Conservation (phyloP, 2,113 vertebrate species). For the Calidris pygmaea region DNA sequence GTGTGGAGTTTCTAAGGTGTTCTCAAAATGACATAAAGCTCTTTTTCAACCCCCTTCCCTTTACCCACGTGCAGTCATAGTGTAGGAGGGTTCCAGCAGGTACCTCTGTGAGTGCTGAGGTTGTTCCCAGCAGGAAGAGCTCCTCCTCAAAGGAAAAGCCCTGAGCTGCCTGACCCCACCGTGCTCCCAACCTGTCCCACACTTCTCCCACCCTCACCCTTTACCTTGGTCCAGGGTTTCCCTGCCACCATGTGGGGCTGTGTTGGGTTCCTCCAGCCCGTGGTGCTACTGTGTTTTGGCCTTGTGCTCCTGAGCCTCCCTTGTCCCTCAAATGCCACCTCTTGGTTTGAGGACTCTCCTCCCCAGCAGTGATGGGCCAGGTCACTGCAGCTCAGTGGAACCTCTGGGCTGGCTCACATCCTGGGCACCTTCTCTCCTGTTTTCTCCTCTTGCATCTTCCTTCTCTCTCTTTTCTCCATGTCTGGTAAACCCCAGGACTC, state of each 20-base stretch:
- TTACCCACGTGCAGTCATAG: accelerated
- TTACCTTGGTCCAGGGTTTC: not conserved
- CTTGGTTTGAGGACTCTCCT: not conserved
- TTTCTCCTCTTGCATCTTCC: not conserved
- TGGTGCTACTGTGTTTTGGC: not conserved
- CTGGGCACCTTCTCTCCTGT: not conserved
- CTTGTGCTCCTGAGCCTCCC: not conserved
- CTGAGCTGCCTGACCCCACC: not conserved
- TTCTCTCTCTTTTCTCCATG: not conserved
- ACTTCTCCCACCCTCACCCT: not conserved
- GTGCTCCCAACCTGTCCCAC: not conserved
- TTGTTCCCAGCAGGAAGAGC: not conserved
- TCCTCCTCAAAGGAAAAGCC: not conserved
- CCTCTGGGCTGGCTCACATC: accelerated
- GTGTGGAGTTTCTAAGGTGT: not conserved
- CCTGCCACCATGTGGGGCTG: not conserved
- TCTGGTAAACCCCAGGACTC: not conserved
- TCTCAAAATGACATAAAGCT: not conserved
- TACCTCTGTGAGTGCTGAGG: not conserved
- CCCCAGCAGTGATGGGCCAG: not conserved
- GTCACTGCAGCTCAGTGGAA: not conserved
- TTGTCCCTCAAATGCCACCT: accelerated
- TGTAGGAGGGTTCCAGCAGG: not conserved
- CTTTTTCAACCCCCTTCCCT: not conserved
- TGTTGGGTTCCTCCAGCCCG: not conserved